phyloP scores from a whole-genome alignment of 2,113 vertebrate species.

The Odontophorus gujanensis region DNA sequence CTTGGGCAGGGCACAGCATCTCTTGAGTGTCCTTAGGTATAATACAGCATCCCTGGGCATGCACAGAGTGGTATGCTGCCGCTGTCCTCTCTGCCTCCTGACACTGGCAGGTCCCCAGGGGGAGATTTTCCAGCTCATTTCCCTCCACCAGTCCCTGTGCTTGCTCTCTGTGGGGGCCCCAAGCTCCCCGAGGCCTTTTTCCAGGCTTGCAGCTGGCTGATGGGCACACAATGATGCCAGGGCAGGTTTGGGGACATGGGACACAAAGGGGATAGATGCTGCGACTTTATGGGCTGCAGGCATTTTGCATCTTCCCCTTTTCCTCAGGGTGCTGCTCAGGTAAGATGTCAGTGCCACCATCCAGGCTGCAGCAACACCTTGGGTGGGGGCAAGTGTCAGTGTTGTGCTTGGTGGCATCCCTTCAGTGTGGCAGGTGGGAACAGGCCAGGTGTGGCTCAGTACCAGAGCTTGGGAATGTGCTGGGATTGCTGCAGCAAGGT shows the following conservation, averaged over 20 bases:
- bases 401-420: rapidly evolving
- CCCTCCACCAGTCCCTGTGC: background rate
- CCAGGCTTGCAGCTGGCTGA: rapidly evolving
- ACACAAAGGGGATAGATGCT: background rate
- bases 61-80: background rate
- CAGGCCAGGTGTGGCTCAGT: background rate
- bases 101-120: background rate
- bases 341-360: background rate
- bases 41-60: too few relatives aligned
- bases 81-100: background rate
- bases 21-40: too few relatives aligned
- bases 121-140: constrained; percentile 39
- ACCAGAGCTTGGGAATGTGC: background rate
- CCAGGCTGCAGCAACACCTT: background rate
- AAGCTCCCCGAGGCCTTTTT: constrained; percentile 9
- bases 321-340: background rate
- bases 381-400: background rate
- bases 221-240: rapidly evolving
- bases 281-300: rapidly evolving
- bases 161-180: background rate
- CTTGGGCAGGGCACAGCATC: too few relatives aligned
- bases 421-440: background rate
- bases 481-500: background rate
- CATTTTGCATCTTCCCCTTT: background rate
- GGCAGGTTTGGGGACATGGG: background rate